Percentiles rank a stretch among this genome's conserved stretches.
Evolutionary conservation across 2,113 vertebrate genomes (phyloP).

Genomic region (Panurus biarmicus): DNA sequence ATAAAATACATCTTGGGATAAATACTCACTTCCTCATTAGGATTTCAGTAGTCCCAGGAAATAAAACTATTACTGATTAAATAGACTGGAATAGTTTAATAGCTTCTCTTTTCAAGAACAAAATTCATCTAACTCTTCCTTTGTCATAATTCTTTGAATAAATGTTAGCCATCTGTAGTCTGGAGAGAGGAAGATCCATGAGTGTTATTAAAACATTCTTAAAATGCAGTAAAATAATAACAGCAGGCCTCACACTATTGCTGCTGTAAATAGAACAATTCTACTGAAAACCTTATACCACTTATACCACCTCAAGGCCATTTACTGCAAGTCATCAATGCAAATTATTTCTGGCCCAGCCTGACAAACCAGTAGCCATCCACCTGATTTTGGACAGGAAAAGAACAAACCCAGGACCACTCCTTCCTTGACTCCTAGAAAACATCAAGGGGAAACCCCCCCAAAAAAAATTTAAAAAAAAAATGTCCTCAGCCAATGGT

Average conservation of each 20-base stretch:
- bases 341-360: neutral
- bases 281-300: neutral
- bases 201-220: neutral
- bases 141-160: neutral
- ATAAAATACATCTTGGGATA: neutral
- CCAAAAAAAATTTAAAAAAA: too few relatives aligned
- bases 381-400: neutral
- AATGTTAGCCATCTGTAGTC: neutral
- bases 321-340: neutral
- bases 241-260: neutral
- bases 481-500: neutral
- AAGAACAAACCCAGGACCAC: fast-evolving
- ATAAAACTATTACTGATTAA: neutral
- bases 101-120: neutral
- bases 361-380: neutral
- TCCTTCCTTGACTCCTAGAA: neutral
- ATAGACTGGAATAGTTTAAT: neutral
- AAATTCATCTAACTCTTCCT: neutral
- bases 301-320: fast-evolving
- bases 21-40: neutral
- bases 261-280: neutral
- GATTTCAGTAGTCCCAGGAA: neutral
- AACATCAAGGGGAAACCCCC: neutral
- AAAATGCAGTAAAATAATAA: neutral
- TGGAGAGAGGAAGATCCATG: neutral